Conservation (phyloP, 1,140 invertebrate species). For the Drosophila equinoxialis region DNA sequence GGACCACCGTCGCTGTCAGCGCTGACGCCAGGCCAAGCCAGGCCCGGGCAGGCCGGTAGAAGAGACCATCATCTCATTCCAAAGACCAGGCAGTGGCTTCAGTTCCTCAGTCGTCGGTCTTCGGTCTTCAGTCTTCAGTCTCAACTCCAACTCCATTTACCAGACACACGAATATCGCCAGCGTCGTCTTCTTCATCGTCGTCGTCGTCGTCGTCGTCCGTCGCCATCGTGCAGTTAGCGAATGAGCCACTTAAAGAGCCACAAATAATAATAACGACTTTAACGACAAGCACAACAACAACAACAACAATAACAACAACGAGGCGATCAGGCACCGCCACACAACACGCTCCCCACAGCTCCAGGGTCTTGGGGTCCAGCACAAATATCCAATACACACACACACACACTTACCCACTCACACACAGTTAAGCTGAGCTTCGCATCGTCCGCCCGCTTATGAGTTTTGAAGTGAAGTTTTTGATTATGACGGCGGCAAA, state of each 20-base stretch:
- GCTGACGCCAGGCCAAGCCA: conserved; percentile 54
- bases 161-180: conserved; percentile 76
- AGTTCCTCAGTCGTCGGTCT: neutral
- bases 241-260: conserved; percentile 81
- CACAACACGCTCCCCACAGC: conserved; percentile 29
- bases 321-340: conserved; percentile 58
- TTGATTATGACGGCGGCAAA: conserved; percentile 50
- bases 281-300: conserved; percentile 77
- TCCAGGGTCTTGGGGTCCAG: conserved; percentile 20
- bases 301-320: conserved; percentile 34
- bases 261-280: conserved; percentile 81
- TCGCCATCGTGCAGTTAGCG: conserved; percentile 78
- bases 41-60: conserved; percentile 1
- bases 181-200: conserved; percentile 53
- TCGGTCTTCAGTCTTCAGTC: neutral
- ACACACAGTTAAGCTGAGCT: conserved; percentile 24
- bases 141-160: conserved; percentile 6
- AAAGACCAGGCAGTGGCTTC: neutral
- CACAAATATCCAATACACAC: too few relatives aligned
- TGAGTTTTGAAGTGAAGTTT: conserved; percentile 56
- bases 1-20: conserved; percentile 74
- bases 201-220: conserved; percentile 37
- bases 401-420: neutral
- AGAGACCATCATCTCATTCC: too few relatives aligned
- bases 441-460: conserved; percentile 53